Evolutionary conservation across 2,888 invertebrate species (phyloP).

Genomic region (Anagyrus pseudococci): DNA sequence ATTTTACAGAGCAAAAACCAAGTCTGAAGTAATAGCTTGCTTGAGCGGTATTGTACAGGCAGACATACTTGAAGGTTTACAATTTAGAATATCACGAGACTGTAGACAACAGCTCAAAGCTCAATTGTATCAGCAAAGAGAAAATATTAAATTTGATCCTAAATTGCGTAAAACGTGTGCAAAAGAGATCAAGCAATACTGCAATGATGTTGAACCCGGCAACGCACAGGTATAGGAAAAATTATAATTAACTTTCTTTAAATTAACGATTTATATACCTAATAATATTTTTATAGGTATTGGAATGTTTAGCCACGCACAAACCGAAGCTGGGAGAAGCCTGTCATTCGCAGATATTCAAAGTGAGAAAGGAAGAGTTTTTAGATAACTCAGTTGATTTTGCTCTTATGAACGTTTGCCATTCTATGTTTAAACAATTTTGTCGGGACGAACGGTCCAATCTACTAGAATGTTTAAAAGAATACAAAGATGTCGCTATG

Average conservation of each 20-base stretch:
- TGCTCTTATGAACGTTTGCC: slow-evolving; percentile 82
- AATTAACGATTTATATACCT: neutral
- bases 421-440: slow-evolving; percentile 83
- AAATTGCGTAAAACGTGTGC: slow-evolving; percentile 83
- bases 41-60: slow-evolving; percentile 90
- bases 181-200: slow-evolving; percentile 77
- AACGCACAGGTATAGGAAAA: slow-evolving; percentile 65
- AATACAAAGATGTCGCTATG: slow-evolving; percentile 75
- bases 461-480: slow-evolving; percentile 80
- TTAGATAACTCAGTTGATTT: slow-evolving; percentile 88
- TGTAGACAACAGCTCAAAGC: slow-evolving; percentile 91
- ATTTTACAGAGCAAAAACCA: slow-evolving; percentile 71
- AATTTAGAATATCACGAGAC: slow-evolving; percentile 83
- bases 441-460: slow-evolving; percentile 75
- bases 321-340: slow-evolving; percentile 69
- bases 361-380: slow-evolving; percentile 84
- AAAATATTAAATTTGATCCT: slow-evolving; percentile 86
- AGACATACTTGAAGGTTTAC: slow-evolving; percentile 76
- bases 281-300: slow-evolving; percentile 65
- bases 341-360: slow-evolving; percentile 85
- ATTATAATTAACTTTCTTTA: slow-evolving; percentile 2
- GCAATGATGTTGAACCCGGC: slow-evolving; percentile 73
- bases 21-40: slow-evolving; percentile 83
- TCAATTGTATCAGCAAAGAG: slow-evolving; percentile 90
- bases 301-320: slow-evolving; percentile 76